Conservation (phyloP, 2,113 vertebrate species). For the Podarcis cretensis region DNA sequence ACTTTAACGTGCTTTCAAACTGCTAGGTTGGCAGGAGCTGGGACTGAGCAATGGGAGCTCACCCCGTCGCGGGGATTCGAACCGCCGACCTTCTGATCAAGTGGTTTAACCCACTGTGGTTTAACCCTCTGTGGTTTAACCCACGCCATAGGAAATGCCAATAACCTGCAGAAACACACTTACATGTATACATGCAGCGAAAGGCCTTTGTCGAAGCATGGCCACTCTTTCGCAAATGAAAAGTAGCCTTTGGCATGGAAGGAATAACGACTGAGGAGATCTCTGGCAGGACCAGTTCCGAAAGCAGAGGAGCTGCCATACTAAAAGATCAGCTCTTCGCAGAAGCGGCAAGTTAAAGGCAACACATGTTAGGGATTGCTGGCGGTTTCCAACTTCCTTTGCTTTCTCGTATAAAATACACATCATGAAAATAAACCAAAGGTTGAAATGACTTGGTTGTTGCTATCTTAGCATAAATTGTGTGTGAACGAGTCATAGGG, state of each 20-base stretch:
- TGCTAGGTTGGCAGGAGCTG: too few relatives aligned
- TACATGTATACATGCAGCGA: neutral
- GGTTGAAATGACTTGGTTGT: neutral
- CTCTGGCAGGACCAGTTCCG: too few relatives aligned
- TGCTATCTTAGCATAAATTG: neutral
- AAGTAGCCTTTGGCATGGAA: neutral
- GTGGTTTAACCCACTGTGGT: too few relatives aligned
- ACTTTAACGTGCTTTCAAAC: too few relatives aligned
- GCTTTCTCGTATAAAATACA: neutral
- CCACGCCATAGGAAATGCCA: neutral
- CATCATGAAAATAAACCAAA: neutral
- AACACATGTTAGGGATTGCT: neutral
- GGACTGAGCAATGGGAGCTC: too few relatives aligned
- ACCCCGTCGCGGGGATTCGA: too few relatives aligned
- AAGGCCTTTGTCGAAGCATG: neutral
- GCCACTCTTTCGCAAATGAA: neutral
- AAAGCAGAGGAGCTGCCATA: too few relatives aligned
- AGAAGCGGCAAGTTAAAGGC: neutral
- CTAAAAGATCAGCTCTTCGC: neutral
- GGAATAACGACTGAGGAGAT: neutral
- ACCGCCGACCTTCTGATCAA: too few relatives aligned
- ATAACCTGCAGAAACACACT: neutral
- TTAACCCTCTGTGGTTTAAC: too few relatives aligned
- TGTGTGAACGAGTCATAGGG: neutral
- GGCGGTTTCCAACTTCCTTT: neutral